These are phyloP conservation scores for Eupithecia abbreviata DNA, from an alignment of 2,888 invertebrate genomes.

Conservation along the genomic window DNA sequence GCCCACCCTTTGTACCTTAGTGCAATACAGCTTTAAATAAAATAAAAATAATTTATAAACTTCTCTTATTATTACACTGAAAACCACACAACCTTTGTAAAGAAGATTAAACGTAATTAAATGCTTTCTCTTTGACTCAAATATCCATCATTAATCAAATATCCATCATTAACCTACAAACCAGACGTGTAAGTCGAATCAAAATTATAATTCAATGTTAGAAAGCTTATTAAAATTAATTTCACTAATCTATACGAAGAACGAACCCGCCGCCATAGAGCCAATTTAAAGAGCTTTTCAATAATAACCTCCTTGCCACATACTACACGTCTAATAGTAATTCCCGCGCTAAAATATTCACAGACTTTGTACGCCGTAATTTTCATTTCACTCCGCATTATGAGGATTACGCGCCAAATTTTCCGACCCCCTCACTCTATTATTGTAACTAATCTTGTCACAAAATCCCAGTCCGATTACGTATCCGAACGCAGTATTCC, in stretches of 20 bases:
- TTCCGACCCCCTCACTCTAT: conserved; percentile 61
- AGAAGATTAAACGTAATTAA: not conserved
- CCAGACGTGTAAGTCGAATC: conserved; percentile 6
- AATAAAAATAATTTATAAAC: not conserved
- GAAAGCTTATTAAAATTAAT: conserved; percentile 23
- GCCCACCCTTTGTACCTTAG: no score
- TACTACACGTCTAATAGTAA: conserved; percentile 48
- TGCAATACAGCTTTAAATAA: no score
- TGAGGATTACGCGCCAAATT: conserved; percentile 64
- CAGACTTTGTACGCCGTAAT: conserved; percentile 59
- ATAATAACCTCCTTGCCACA: conserved; percentile 40
- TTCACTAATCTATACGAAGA: conserved; percentile 17
- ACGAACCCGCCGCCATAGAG: conserved; percentile 28
- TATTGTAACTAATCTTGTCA: conserved; percentile 79
- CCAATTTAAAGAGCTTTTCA: conserved; percentile 21
- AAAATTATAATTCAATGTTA: conserved; percentile 22
- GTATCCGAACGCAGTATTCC: conserved; percentile 58
- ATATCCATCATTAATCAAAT: conserved; percentile 1
- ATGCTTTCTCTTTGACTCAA: not conserved
- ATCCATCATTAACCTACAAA: conserved; percentile 7
- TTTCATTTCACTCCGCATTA: conserved; percentile 67
- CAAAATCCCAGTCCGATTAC: conserved; percentile 75
- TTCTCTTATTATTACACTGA: not conserved
- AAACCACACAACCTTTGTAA: not conserved
- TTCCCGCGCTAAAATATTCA: conserved; percentile 51